Percentiles rank a stretch among this genome's conserved stretches.
Conservation (phyloP, 2,888 invertebrate species). For the Drosophila histrio region DNA sequence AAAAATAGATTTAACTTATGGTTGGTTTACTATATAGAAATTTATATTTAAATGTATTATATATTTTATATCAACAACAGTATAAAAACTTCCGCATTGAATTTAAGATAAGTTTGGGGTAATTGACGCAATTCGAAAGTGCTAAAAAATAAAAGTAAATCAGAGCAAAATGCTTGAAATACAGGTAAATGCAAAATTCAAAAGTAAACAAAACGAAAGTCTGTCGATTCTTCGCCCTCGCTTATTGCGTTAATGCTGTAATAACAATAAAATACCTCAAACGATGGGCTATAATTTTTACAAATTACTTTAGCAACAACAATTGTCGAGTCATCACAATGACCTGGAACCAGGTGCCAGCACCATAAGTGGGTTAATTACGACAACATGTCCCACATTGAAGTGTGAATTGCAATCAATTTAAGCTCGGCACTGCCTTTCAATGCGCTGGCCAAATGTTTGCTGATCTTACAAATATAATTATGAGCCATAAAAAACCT, state of each 20-base stretch:
- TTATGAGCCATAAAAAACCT: not conserved
- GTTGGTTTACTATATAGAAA: too few relatives aligned
- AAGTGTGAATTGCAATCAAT: constrained; percentile 70
- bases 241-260: constrained; percentile 45
- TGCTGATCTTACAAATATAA: constrained; percentile 27
- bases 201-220: constrained; percentile 31
- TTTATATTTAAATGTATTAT: too few relatives aligned
- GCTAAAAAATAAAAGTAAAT: not conserved
- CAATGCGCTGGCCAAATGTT: constrained; percentile 38
- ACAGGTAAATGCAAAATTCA: constrained; percentile 1
- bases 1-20: too few relatives aligned
- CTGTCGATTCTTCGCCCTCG: constrained; percentile 18
- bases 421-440: constrained; percentile 24
- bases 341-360: constrained; percentile 27
- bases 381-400: constrained; percentile 47
- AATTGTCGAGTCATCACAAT: constrained; percentile 41
- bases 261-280: constrained; percentile 59
- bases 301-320: constrained; percentile 59
- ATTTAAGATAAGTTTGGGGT: not conserved
- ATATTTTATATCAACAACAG: too few relatives aligned
- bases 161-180: constrained; percentile 6
- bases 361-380: constrained; percentile 61
- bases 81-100: too few relatives aligned
- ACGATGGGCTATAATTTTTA: constrained; percentile 59
- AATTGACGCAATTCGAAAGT: constrained; percentile 30